These are phyloP conservation scores for Siniperca scherzeri DNA, from an alignment of 2,797 vertebrate genomes.

Conservation along the genomic window DNA sequence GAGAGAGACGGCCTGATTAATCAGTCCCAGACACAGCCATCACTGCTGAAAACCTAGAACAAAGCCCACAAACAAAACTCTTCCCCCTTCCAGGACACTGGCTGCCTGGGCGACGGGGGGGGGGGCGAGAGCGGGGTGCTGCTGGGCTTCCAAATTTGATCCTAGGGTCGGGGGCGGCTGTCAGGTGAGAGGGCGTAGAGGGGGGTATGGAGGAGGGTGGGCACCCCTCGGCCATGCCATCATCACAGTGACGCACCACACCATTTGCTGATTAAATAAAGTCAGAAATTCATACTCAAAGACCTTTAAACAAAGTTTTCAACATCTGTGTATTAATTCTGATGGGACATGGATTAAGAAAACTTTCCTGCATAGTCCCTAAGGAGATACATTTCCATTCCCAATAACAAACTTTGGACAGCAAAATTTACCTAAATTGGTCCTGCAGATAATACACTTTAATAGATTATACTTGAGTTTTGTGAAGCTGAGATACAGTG, in stretches of 20 bases:
- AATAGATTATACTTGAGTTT: neutral
- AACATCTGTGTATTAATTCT: conserved; percentile 12
- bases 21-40: conserved; percentile 77
- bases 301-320: conserved; percentile 6
- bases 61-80: conserved; percentile 72
- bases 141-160: conserved; percentile 83
- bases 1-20: conserved; percentile 84
- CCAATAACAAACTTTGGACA: conserved; percentile 16
- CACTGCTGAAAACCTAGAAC: conserved; percentile 78
- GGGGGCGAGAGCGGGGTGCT: conserved; percentile 63
- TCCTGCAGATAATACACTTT: conserved; percentile 6
- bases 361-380: neutral
- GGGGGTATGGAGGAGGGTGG: conserved; percentile 72
- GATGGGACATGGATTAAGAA: conserved; percentile 30
- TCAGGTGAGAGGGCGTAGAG: conserved; percentile 76
- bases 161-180: conserved; percentile 72
- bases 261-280: conserved; percentile 40
- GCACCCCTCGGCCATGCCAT: conserved; percentile 71
- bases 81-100: conserved; percentile 76
- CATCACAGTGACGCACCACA: conserved; percentile 66
- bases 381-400: conserved; percentile 44
- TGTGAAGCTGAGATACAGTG: conserved; percentile 52
- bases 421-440: conserved; percentile 24
- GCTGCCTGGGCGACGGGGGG: conserved; percentile 68
- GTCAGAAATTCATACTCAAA: conserved; percentile 17